phyloP scores from a whole-genome alignment of 2,797 vertebrate genomes.

The Erithacus rubecula region DNA sequence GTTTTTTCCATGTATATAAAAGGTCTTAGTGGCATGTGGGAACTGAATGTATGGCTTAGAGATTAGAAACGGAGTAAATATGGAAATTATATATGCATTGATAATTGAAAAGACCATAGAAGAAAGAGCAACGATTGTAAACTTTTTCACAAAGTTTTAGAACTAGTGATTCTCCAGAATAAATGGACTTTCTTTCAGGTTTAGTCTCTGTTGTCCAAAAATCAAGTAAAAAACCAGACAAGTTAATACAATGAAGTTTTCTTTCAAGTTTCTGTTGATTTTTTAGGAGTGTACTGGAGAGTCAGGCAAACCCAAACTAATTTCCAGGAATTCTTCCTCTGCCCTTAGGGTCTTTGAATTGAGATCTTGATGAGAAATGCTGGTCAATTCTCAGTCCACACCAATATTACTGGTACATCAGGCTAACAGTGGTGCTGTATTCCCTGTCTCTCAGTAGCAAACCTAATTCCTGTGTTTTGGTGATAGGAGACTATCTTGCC shows the following conservation, averaged over 20 bases:
- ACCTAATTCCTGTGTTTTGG: neutral
- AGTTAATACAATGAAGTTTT: neutral
- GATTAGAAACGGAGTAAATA: neutral
- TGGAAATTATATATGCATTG: neutral
- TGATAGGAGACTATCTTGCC: neutral
- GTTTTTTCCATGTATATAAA: neutral
- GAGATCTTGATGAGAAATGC: neutral
- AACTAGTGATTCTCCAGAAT: neutral
- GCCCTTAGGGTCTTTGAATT: neutral
- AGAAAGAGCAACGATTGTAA: neutral
- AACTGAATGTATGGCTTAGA: neutral
- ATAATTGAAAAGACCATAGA: neutral
- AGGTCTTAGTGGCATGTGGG: neutral
- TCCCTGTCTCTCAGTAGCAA: neutral
- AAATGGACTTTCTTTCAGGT: neutral
- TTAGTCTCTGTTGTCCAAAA: neutral
- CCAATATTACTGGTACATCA: neutral
- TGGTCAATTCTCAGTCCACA: neutral
- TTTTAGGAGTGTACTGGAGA: neutral
- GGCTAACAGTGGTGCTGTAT: neutral
- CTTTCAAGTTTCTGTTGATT: neutral
- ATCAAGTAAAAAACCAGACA: neutral
- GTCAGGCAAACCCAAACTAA: neutral
- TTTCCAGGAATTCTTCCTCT: neutral
- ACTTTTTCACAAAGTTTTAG: neutral